These are phyloP conservation scores for Muscicapa striata DNA, from an alignment of 2,797 vertebrate species.

Conservation along the genomic window DNA sequence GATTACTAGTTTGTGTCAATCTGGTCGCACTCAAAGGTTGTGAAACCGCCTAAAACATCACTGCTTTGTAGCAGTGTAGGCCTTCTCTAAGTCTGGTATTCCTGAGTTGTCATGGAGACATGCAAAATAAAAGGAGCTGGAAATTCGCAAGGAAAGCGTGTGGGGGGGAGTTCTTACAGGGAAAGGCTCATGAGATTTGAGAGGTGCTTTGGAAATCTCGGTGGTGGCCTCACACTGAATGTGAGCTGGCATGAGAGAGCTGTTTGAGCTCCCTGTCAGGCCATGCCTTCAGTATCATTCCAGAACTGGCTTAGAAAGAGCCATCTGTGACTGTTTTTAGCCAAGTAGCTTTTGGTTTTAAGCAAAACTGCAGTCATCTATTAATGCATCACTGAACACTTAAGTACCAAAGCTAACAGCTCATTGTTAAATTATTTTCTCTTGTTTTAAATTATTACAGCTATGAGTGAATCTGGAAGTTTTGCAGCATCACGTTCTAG, in stretches of 20 bases:
- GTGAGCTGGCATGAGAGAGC: neutral
- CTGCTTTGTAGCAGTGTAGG: neutral
- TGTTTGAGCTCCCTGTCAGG: neutral
- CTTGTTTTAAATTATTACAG: slow-evolving; percentile 37
- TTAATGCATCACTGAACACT: neutral
- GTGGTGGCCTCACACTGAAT: neutral
- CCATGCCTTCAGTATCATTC: neutral
- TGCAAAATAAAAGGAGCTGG: slow-evolving; percentile 23
- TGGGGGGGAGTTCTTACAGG: neutral
- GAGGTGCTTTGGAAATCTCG: neutral
- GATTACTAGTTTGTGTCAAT: neutral
- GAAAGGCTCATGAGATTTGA: neutral
- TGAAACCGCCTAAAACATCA: neutral
- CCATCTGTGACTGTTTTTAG: neutral
- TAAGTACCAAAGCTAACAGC: neutral
- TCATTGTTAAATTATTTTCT: neutral
- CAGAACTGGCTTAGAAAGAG: neutral
- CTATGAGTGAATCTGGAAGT: slow-evolving; percentile 69
- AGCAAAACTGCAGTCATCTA: neutral
- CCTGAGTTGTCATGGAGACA: slow-evolving; percentile 60
- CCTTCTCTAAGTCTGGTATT: neutral
- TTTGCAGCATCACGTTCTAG: slow-evolving; percentile 86
- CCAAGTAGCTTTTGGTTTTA: neutral
- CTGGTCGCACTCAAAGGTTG: neutral
- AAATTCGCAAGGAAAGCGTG: neutral